Evolutionary conservation across 2,113 vertebrate genomes (phyloP).

Genomic region (Fulmarus glacialis): DNA sequence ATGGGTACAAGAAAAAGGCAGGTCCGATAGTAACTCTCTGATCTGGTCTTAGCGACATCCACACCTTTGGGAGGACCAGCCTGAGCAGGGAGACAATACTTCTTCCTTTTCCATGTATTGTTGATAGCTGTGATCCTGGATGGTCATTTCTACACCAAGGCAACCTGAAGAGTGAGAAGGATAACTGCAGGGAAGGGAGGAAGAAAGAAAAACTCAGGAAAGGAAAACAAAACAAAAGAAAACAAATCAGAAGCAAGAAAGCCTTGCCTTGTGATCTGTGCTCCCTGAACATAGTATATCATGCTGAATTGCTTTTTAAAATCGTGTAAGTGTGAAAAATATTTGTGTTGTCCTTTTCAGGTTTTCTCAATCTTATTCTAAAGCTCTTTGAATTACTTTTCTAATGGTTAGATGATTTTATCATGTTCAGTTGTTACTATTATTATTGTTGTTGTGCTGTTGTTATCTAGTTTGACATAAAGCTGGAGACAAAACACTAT

Average conservation of each 20-base stretch:
- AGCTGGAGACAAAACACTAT: background rate
- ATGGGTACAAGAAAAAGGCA: background rate
- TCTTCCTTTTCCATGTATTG: background rate
- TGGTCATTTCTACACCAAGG: background rate
- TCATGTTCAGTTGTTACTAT: background rate
- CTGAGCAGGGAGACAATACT: background rate
- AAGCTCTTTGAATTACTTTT: background rate
- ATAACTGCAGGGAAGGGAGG: background rate
- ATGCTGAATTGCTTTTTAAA: background rate
- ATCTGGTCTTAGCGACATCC: background rate
- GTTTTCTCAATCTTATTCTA: background rate
- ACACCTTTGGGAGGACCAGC: background rate
- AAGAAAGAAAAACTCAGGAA: background rate
- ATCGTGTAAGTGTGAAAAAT: background rate
- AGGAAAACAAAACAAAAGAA: too few relatives aligned
- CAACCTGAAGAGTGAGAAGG: background rate
- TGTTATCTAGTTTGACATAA: background rate
- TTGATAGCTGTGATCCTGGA: background rate
- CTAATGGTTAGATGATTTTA: background rate
- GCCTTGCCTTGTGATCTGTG: background rate
- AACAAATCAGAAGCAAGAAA: background rate
- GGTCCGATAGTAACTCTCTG: background rate
- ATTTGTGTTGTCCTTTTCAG: background rate
- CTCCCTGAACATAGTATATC: background rate
- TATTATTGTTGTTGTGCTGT: background rate